A percentile compares a stretch with the other conserved stretches of the same genome.
These are phyloP conservation scores for Phalacrocorax brasilianus DNA, from an alignment of 2,113 vertebrate species.

Conservation along the genomic window DNA sequence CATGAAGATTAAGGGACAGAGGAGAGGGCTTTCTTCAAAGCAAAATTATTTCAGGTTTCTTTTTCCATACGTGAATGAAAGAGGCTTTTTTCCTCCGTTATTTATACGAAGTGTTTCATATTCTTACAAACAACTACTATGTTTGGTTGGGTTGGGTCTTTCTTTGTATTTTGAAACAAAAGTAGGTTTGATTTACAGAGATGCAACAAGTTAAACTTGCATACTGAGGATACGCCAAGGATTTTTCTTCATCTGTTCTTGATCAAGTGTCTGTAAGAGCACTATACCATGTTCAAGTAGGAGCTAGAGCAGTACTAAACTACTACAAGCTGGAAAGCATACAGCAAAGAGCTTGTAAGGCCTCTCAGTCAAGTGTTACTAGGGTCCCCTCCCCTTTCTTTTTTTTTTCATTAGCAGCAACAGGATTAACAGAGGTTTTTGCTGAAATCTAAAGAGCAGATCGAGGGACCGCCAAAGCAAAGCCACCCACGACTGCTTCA, in stretches of 20 bases:
- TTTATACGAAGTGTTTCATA: neutral
- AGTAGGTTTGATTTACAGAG: neutral
- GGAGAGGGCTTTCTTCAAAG: neutral
- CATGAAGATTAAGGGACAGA: neutral
- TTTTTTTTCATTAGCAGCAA: neutral
- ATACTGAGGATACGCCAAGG: neutral
- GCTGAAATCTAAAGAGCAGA: neutral
- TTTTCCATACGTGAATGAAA: neutral
- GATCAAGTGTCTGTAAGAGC: neutral
- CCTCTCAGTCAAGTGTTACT: neutral
- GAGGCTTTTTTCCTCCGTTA: neutral
- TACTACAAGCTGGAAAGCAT: neutral
- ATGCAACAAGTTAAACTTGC: neutral
- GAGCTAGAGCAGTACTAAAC: neutral
- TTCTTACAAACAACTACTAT: neutral
- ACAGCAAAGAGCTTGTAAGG: neutral
- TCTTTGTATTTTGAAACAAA: neutral
- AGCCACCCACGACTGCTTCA: neutral
- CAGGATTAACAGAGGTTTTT: neutral
- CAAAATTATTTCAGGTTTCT: neutral
- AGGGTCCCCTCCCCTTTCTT: neutral
- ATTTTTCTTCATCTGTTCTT: neutral
- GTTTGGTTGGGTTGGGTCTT: neutral
- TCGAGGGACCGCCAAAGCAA: neutral
- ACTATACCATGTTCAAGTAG: neutral